Base-by-base conservation (phyloP, 2,888 invertebrate genomes). In the Dendrolimus pini region DNA sequence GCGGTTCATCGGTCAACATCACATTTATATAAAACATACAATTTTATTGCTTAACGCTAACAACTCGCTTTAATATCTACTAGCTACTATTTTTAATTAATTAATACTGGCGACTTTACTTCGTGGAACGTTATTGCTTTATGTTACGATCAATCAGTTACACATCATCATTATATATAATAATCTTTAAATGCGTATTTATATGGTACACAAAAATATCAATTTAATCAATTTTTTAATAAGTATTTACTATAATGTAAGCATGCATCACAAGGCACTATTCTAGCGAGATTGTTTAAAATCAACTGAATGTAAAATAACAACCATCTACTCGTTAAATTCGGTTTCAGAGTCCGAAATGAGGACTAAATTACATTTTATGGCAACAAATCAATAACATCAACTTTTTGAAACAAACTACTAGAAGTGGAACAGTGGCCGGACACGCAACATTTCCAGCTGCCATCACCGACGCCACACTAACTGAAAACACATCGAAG, bases 201-300 rank as follows among this genome's bases (percentile, higher is more conserved):
- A 77, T 74, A 75, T 70, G 60, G 72, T 85, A 83, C 86, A 83
- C 77, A 86, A 86, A 84, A 85, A 85, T 87, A 85, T 75, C 70
- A 47, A 77, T 75, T 78, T 75, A 80, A 76, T 74, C 72, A 71
- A 72, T 76, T 74, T 72, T 77, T 76, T 76, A 76, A 71, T 78
- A 77, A 72, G 62, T 71, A 74, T 73, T 70, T 71, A 75, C 71
- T 78, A 78, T 77, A 82, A 73, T 77, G 74, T 85, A 89, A 89
- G 89, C 89, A 88, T 89, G 87, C 89, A 77, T 89, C 83, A 82
- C 86, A 90, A 90, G 89, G 89, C 89, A 90, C 89, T 90, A 90
- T 83, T 78, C 89, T 90, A 89, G 87, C 85, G 84, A 89, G 84
- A 86, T 82, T 79, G 73, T 69, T 67, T 72, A 72, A 84, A 85